These are phyloP conservation scores for Crossocerus cetratus DNA, from an alignment of 2,888 invertebrate species.

Conservation along the genomic window DNA sequence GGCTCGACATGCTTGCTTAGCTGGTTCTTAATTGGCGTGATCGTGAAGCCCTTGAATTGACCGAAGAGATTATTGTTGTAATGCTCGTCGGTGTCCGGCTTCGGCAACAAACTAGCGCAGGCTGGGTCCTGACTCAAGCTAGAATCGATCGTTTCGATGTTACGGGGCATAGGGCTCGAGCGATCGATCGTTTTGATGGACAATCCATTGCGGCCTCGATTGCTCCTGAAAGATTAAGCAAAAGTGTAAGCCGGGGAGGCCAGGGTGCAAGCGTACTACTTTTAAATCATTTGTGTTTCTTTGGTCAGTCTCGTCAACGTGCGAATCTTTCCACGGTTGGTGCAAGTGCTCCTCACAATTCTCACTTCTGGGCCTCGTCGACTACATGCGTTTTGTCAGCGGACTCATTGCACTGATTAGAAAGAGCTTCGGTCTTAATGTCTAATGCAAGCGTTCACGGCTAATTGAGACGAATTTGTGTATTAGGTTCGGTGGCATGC, in stretches of 20 bases:
- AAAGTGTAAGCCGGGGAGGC: constrained; percentile 59
- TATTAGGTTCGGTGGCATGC: constrained; percentile 19
- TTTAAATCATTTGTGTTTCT: background rate
- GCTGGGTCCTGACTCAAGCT: constrained; percentile 73
- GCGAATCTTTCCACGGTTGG: background rate
- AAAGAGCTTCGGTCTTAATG: background rate
- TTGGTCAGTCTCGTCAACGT: background rate
- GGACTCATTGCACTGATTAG: background rate
- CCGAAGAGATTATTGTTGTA: constrained; percentile 86
- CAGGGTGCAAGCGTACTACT: constrained; percentile 39
- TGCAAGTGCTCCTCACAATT: background rate
- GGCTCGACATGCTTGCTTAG: constrained; percentile 75
- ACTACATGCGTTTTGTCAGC: constrained; percentile 3
- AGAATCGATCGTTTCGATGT: constrained; percentile 74
- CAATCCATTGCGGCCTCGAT: constrained; percentile 65
- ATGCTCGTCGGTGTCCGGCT: constrained; percentile 73
- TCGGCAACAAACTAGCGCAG: constrained; percentile 73
- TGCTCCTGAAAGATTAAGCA: constrained; percentile 66
- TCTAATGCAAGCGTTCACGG: constrained; percentile 5
- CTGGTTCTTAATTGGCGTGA: constrained; percentile 82
- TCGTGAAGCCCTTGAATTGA: constrained; percentile 91
- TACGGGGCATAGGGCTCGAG: constrained; percentile 66
- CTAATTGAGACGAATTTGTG: background rate
- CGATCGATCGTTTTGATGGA: constrained; percentile 74
- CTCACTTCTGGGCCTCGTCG: background rate